phyloP scores from a whole-genome alignment of 2,113 vertebrate species.

The Salvelinus sp. region DNA sequence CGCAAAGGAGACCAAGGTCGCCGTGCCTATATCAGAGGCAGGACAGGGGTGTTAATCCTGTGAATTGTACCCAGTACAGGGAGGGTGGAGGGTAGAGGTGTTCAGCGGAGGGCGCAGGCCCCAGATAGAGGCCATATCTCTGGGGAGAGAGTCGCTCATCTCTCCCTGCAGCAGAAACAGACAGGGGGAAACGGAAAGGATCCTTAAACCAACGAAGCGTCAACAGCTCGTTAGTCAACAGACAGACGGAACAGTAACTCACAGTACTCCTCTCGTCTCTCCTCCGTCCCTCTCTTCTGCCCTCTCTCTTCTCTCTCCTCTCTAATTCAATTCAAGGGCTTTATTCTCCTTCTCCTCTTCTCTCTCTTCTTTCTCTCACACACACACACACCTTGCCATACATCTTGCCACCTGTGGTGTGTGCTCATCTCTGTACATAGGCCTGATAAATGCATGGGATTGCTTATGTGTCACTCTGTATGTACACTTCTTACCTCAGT shows the following conservation, averaged over 20 bases:
- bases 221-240: constrained; percentile 25
- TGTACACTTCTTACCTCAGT: too few relatives aligned
- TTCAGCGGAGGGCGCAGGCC: neutral
- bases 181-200: constrained; percentile 60
- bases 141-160: constrained; percentile 47
- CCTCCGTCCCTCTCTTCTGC: too few relatives aligned
- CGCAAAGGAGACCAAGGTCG: constrained; percentile 5
- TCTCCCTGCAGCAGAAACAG: constrained; percentile 59
- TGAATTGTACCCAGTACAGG: neutral
- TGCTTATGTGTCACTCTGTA: constrained; percentile 14
- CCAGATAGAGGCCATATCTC: constrained; percentile 5
- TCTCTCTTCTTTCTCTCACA: too few relatives aligned
- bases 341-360: too few relatives aligned
- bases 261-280: neutral
- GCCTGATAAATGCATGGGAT: neutral
- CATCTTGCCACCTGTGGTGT: too few relatives aligned
- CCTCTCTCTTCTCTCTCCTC: too few relatives aligned
- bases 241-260: neutral
- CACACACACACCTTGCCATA: too few relatives aligned
- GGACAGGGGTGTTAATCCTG: constrained; percentile 13
- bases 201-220: constrained; percentile 24
- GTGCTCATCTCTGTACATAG: too few relatives aligned
- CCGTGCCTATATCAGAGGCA: neutral
- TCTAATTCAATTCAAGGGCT: too few relatives aligned
- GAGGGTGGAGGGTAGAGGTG: neutral